Conservation (phyloP, 2,797 vertebrate species). For the Moxostoma hubbsi region DNA sequence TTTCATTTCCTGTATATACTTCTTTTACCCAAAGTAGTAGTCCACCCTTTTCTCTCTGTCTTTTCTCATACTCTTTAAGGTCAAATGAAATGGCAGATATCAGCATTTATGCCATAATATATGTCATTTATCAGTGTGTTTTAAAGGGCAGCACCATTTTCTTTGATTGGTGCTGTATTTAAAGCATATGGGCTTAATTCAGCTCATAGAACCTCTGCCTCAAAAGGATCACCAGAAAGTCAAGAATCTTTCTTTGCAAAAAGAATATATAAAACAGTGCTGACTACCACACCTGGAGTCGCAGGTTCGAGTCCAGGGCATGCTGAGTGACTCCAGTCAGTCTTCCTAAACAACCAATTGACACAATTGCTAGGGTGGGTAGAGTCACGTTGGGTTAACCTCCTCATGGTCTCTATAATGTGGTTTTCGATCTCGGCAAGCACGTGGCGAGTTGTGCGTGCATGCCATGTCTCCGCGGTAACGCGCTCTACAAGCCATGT, state of each 20-base stretch:
- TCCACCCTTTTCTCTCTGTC: constrained; percentile 28
- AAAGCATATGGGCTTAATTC: constrained; percentile 41
- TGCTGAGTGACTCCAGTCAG: no score
- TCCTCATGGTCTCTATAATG: no score
- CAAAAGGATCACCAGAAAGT: neutral
- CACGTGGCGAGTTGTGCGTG: no score
- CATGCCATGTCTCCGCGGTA: no score
- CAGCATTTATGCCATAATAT: constrained; percentile 17
- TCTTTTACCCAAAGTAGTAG: neutral
- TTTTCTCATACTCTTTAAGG: constrained; percentile 3
- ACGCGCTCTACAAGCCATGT: no score
- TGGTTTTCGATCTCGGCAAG: no score
- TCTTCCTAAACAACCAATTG: no score
- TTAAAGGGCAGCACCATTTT: constrained; percentile 30
- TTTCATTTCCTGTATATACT: neutral
- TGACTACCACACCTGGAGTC: no score
- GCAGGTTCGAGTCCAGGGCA: no score
- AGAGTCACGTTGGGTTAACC: no score
- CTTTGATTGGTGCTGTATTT: constrained; percentile 16
- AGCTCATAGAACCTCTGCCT: neutral
- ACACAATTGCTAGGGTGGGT: no score
- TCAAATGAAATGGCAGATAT: constrained; percentile 17
- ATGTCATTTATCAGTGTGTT: constrained; percentile 38
- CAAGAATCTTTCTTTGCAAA: constrained; percentile 1
- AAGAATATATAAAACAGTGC: no score